These are phyloP conservation scores for Drosophila repletoides DNA, from an alignment of 1,140 invertebrate genomes.

Conservation along the genomic window DNA sequence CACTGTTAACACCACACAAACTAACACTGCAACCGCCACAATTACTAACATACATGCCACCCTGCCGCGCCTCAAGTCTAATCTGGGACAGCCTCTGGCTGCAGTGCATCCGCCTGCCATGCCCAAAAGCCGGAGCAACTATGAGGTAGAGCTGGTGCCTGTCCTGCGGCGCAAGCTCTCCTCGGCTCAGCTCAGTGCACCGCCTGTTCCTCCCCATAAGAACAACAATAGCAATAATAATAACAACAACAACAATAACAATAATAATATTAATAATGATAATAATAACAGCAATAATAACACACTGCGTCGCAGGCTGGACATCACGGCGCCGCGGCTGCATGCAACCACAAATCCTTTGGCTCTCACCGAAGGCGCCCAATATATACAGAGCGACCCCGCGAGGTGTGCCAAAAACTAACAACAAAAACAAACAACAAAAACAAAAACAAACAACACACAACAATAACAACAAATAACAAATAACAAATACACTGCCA, in stretches of 20 bases:
- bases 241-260: slow-evolving; percentile 30
- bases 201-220: slow-evolving; percentile 22
- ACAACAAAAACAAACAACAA: slow-evolving; percentile 14
- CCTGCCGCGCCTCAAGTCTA: slow-evolving; percentile 54
- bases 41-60: slow-evolving; percentile 70
- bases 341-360: slow-evolving; percentile 88
- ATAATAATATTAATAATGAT: slow-evolving; percentile 35
- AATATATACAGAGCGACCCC: slow-evolving; percentile 68
- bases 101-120: slow-evolving; percentile 62
- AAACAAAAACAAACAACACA: slow-evolving; percentile 1
- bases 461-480: slow-evolving; percentile 17
- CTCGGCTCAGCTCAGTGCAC: slow-evolving; percentile 9
- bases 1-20: slow-evolving; percentile 14
- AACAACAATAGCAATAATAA: slow-evolving; percentile 28
- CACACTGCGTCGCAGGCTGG: slow-evolving; percentile 82
- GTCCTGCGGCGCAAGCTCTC: slow-evolving; percentile 49
- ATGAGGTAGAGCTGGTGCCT: slow-evolving; percentile 39
- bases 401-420: slow-evolving; percentile 64
- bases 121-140: slow-evolving; percentile 65
- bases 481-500: slow-evolving; percentile 12
- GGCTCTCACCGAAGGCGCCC: slow-evolving; percentile 84
- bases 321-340: slow-evolving; percentile 87
- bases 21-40: slow-evolving; percentile 42
- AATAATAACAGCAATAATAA: slow-evolving; percentile 34
- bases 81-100: slow-evolving; percentile 14